Evolutionary conservation across 2,888 invertebrate species (phyloP).

Genomic region (Acanthoscelides obtectus): DNA sequence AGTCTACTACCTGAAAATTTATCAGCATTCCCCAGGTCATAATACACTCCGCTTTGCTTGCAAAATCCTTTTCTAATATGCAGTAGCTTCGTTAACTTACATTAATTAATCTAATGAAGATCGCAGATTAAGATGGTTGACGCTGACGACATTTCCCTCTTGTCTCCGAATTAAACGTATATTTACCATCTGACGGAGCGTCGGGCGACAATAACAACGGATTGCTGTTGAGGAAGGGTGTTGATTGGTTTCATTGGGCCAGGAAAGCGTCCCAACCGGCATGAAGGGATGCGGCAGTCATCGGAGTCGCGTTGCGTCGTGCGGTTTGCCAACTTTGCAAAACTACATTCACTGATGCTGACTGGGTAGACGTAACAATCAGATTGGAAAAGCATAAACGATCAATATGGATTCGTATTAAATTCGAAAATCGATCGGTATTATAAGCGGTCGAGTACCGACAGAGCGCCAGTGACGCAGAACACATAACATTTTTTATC

Average conservation of each 20-base stretch:
- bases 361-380: slow-evolving; percentile 7
- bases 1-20: too few species aligned
- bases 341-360: slow-evolving; percentile 25
- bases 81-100: background rate
- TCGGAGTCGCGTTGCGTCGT: slow-evolving; percentile 20
- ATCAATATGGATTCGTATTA: slow-evolving; percentile 16
- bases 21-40: too few species aligned
- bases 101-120: background rate
- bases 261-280: slow-evolving; percentile 23
- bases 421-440: too few species aligned
- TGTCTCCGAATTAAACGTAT: slow-evolving; percentile 14
- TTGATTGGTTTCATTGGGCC: slow-evolving; percentile 29
- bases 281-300: slow-evolving; percentile 7
- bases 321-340: slow-evolving; percentile 33
- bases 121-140: background rate
- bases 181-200: slow-evolving; percentile 11
- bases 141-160: background rate
- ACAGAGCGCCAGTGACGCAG: too few species aligned
- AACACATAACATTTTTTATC: too few species aligned
- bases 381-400: background rate
- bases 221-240: slow-evolving; percentile 2
- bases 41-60: too few species aligned
- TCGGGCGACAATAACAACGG: slow-evolving; percentile 21
- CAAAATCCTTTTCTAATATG: background rate
- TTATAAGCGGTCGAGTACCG: too few species aligned